Base-by-base conservation (phyloP, 2,797 vertebrate species). In the Coracias cyanogaster region DNA sequence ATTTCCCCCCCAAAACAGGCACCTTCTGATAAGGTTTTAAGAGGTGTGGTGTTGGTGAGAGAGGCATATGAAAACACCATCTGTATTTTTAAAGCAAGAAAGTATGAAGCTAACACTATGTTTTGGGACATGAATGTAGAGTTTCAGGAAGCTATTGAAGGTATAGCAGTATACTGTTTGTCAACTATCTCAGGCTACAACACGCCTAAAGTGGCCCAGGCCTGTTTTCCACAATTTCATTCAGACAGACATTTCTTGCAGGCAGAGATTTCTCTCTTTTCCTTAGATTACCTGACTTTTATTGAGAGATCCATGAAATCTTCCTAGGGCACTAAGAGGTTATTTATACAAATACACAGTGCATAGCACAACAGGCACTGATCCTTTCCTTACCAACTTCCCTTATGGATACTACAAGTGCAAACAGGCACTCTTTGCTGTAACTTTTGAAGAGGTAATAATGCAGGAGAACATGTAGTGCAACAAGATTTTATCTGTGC, bases 21-120 rank as follows among this genome's bases (percentile, higher is more conserved):
- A 43, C 41, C 67, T 94, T 90, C 54, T 79, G 12, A 33, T 41
- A 69, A 51, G 22, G 5, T 51, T 54, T 84, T 60, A 28, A 73
- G 61, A 55, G 29, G 24, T 7, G 8, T 0, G 1, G 24, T 24
- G 6, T 24, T 55, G 10, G 16, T 80, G 66, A 62, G 35, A 70
- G 14, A 66, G 15, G 9, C 24, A 22, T 25, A 21, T 31, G 57
- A 90, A 86, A 87, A 45, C n/a, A 54, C 2, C 22, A 11, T 16
- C 22, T 29, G 16, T n/a, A 51, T 46, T 81, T 86, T 72, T 72
- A 60, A 64, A 77, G 4, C 8, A 71, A 70, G 35, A 49, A 21
- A 58, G 10, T 0, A 0, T 49, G 31, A 66, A 76, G 2, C 8
- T 48, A 79, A 12, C 17, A 4, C 45, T 45, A 15, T 5, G 71